Percentiles rank a stretch among this genome's conserved stretches.
Conservation (phyloP, 2,888 invertebrate genomes). For the Oligia latruncula region DNA sequence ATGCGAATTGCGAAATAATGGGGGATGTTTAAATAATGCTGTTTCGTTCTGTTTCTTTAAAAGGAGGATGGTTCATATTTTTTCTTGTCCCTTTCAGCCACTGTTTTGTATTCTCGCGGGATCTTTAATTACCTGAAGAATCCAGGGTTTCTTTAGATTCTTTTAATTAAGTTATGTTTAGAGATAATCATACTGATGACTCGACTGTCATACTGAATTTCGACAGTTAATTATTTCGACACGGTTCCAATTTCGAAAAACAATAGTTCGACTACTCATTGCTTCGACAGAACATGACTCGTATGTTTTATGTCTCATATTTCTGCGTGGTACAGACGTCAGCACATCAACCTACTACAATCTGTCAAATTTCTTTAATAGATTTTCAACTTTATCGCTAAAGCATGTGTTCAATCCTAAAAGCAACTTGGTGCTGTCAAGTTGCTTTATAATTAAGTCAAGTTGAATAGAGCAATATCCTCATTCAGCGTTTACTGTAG, state of each 20-base stretch:
- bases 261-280: no score
- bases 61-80: background rate
- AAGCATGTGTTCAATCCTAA: background rate
- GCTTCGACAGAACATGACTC: no score
- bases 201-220: no score
- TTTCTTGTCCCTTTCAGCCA: background rate
- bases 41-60: conserved; percentile 5
- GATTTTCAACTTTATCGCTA: no score
- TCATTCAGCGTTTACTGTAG: background rate
- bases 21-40: conserved; percentile 14
- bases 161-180: background rate
- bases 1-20: conserved; percentile 49
- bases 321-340: no score
- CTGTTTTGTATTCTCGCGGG: background rate
- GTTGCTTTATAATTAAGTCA: no score
- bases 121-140: background rate
- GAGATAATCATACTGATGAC: background rate
- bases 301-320: background rate
- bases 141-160: background rate
- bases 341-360: no score
- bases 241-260: no score
- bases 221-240: no score
- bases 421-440: background rate
- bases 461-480: background rate
- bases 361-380: no score